Base-by-base conservation (phyloP, 2,113 vertebrate genomes). In the Periophthalmodon schlosseri region DNA sequence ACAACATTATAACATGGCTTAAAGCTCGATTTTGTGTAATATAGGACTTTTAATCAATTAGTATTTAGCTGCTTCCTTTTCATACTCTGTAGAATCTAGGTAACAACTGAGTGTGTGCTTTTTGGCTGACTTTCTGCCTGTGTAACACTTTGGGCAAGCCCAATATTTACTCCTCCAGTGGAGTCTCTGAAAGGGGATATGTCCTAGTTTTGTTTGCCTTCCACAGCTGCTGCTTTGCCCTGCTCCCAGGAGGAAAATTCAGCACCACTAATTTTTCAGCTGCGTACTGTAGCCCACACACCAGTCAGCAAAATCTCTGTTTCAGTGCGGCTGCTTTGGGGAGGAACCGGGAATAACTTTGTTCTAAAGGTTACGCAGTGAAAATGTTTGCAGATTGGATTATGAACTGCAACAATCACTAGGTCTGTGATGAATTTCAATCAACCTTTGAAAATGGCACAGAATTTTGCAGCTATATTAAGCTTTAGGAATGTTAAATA, bases 301-400 rank as follows among this genome's bases (percentile, higher is more conserved):
- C 20, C 39, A 85, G 84, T 89, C 85, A 87, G 90, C 90, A 78
- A 70, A 81, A 85, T 77, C 16, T 46, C 76, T 70, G 64, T 76
- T 80, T 76, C 49, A 74, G 70, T 70, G 69, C 69, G 24, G 67
- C 57, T 63, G 74, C 81, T 83, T 79, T 4, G 44, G 83, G 83
- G 72, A 47, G 36, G 73, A 57, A 73, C 44, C 68, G 58, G 72
- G 84, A 80, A 83, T 82, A 88, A 70, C 71, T 71, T 75, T 44
- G 56, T 60, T 72, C 79, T 54, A 65, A 50, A 79, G 73, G 81
- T 81, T 80, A 56, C 28, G 47, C 10, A 54, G 56, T 36, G 52
- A 58, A 50, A n/a, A 65, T 69, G 72, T 67, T 54, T 33, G 2
- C 63, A 65, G 63, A 65, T n/a, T 60, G 67, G 66, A 49, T 68